Evolutionary conservation across 2,797 vertebrate species (phyloP), one percentile per base, ranked within the genome.

Genomic region (Caiman crocodilus): DNA sequence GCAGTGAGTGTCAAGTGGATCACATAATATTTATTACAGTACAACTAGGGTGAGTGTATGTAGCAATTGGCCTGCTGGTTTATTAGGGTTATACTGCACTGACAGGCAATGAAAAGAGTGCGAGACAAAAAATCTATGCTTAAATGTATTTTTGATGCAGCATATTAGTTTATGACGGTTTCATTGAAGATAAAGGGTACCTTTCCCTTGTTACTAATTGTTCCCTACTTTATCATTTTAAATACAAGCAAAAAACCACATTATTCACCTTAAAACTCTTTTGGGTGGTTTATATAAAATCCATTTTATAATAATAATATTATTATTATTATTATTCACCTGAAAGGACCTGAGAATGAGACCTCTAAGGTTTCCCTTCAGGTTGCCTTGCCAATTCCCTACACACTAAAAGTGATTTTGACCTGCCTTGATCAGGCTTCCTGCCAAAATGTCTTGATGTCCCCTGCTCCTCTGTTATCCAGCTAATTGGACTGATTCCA

Each of bases 161-260:
- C 91, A 67, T 83, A 87, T 95, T 86, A 87, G 84, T 87, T 77
- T 94, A 90, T 89, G 80, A 93, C 50, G 67, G 69, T 73, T 92
- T 94, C 86, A 91, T 94, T 95, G 95, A 96, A 95, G 94, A 93
- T 87, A 91, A 96, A 94, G 79, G 82, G 84, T 90, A 59, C 84
- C 76, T 92, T 80, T 94, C 55, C 9, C 56, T 94, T 65, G 87
- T 82, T 94, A 96, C 91, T 80, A 91, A 92, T 96, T 94, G 93
- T 87, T 92, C 69, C 28, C 89, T 88, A 85, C 92, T 94, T 96
- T 84, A 93, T 96, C 73, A 78, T 92, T 92, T 95, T 93, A 96
- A 94, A 96, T 60, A 91, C 94, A 95, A 96, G 89, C 16, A 61
- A 82, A 42, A 67, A 1, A 6, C 93, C 93, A 80, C 15, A 90